phyloP scores from a whole-genome alignment of 1,140 invertebrate genomes.

The Elymnias hypermnestra region DNA sequence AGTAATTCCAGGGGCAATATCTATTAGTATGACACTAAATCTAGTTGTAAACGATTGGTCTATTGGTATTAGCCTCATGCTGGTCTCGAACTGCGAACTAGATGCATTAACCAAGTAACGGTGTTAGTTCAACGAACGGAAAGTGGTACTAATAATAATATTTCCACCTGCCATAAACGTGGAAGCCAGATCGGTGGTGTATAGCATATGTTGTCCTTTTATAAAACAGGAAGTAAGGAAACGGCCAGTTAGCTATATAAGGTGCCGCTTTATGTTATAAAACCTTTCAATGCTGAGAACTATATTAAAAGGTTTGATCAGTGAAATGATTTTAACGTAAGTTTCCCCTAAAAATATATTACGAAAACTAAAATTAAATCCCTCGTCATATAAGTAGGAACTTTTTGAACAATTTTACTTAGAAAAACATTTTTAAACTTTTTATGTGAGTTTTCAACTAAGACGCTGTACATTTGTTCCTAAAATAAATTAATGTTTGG shows the following conservation, averaged over 20 bases:
- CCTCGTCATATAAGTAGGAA: too few species aligned
- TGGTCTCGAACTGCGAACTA: slow-evolving; percentile 44
- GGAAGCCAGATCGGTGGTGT: slow-evolving; percentile 33
- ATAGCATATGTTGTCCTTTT: slow-evolving; percentile 17
- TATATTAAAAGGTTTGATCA: too few species aligned
- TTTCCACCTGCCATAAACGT: slow-evolving; percentile 45
- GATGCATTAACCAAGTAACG: slow-evolving; percentile 64
- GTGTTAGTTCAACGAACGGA: slow-evolving; percentile 66
- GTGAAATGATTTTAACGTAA: too few species aligned
- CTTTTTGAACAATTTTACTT: too few species aligned
- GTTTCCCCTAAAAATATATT: too few species aligned
- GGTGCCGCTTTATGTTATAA: neutral
- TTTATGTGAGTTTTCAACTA: too few species aligned
- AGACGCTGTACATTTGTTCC: too few species aligned
- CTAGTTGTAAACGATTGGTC: slow-evolving; percentile 25
- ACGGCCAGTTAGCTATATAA: slow-evolving; percentile 7
- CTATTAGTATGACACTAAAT: slow-evolving; percentile 27
- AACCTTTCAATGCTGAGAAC: neutral
- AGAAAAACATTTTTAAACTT: too few species aligned
- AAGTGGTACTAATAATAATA: slow-evolving; percentile 62
- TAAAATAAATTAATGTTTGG: too few species aligned
- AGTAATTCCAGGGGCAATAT: slow-evolving; percentile 17
- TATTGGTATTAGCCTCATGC: slow-evolving; percentile 70
- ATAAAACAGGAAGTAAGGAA: slow-evolving; percentile 23
- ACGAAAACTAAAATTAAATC: too few species aligned